Base-by-base conservation (phyloP, 30 jellyfish, hydroid and myxozoan species). In the Aurelia sp. region DNA sequence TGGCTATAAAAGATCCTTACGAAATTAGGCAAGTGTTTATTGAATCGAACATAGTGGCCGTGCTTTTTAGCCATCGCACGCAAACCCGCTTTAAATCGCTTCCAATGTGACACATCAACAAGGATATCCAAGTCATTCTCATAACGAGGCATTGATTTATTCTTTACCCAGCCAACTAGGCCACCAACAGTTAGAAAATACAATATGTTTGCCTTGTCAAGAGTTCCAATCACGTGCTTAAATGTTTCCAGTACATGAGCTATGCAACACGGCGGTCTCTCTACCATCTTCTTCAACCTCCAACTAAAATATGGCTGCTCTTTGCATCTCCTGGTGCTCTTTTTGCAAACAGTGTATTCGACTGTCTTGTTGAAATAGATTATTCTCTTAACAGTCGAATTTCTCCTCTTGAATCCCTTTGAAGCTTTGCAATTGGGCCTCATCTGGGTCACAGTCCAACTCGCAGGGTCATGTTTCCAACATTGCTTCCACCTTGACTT, bases 221-320 rank as follows among this genome's bases (percentile, higher is more conserved):
- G 89, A 24, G 41, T 59, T 8, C 19, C n/a, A 1, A 82, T 57
- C 15, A 87, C 76, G 33, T 76, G 90, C 27, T 17, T 35, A 53
- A 71, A 87, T 52, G 70, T 52, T 12, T 87, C 96, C 60, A 87
- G 24, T 13, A 87, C 67, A 59, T 86, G 95, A 15, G 79, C 81
- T 3, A 73, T 52, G 47, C 95, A 86, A 53, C 95, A 86, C 11
- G 95, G 95, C 67, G 95, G 95, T 30, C 82, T 63, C 50, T 86
- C 84, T 31, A 86, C 67, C 79, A 76, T 62, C 67, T 18, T 48
- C 22, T 48, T 13, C 60, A 73, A 8, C 33, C 68, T 66, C 61
- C 77, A 44, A 50, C 77, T 57, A 63, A 17, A 84, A 59, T 72
- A 62, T 15, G 96, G 96, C 80, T 53, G 74, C 48, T 87, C 96